phyloP scores from a whole-genome alignment of 1,140 invertebrate species.

The Aphaenogaster rudis region DNA sequence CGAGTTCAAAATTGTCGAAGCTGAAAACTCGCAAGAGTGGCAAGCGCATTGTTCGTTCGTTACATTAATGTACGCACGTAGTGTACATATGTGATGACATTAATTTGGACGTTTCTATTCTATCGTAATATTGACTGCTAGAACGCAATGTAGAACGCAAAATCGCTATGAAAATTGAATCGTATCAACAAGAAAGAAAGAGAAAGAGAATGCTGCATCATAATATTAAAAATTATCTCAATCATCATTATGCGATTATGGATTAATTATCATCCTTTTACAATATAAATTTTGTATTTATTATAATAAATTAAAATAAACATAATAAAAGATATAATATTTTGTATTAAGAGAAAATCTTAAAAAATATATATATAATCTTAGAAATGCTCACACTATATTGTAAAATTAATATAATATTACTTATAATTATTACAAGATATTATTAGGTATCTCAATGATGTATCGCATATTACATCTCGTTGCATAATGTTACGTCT shows the following conservation, averaged over 20 bases:
- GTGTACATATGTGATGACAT: constrained; percentile 22
- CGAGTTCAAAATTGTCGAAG: constrained; percentile 15
- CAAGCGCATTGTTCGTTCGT: not conserved
- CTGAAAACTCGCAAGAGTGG: constrained; percentile 17
- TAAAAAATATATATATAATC: not conserved
- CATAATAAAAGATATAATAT: constrained; percentile 9
- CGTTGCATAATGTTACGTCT: not conserved
- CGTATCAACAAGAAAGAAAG: not conserved
- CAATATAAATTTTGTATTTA: not conserved
- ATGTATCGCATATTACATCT: not conserved
- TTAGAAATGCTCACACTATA: no score
- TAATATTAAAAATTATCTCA: not conserved
- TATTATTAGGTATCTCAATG: not conserved
- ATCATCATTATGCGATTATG: not conserved
- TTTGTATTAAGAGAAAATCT: not conserved
- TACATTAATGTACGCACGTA: not conserved
- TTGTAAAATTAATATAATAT: not conserved
- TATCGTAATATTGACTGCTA: constrained; percentile 40
- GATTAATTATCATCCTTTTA: not conserved
- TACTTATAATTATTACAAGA: not conserved
- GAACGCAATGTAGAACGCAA: not conserved
- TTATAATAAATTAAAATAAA: constrained; percentile 15
- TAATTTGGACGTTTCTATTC: constrained; percentile 16
- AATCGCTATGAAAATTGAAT: constrained; percentile 39
- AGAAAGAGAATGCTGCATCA: not conserved